phyloP scores from a whole-genome alignment of 2,113 vertebrate genomes.

The Megaceryle torquata region DNA sequence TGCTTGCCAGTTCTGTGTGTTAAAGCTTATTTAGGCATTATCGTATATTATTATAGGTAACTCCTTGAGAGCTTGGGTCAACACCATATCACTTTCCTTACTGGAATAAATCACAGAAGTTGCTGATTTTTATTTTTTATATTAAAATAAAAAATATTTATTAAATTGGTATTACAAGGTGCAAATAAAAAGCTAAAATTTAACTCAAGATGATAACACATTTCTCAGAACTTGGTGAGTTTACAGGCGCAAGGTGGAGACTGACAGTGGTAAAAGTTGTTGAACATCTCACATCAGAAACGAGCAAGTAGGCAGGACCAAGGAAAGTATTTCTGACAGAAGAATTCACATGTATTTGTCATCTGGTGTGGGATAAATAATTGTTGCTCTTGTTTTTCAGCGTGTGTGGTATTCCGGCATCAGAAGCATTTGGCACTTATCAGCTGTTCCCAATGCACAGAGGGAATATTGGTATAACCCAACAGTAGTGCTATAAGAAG shows the following conservation, averaged over 20 bases:
- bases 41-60: neutral
- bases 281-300: neutral
- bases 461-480: neutral
- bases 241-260: rapidly evolving
- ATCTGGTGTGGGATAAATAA: neutral
- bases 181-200: neutral
- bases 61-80: neutral
- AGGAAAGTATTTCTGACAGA: neutral
- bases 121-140: no score
- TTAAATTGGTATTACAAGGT: neutral
- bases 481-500: neutral
- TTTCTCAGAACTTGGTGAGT: neutral
- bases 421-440: neutral
- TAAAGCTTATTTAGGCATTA: neutral
- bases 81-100: neutral
- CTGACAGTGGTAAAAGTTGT: neutral
- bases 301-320: neutral
- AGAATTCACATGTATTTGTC: neutral
- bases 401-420: neutral
- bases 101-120: neutral
- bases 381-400: neutral
- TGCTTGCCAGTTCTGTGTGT: neutral
- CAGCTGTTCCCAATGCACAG: rapidly evolving
- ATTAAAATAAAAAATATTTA: neutral
- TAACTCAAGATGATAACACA: rapidly evolving